Percentiles rank a stretch among this genome's conserved stretches.
These are phyloP conservation scores for Saccostrea cuccullata DNA, from an alignment of 1,140 invertebrate genomes.

Conservation along the genomic window DNA sequence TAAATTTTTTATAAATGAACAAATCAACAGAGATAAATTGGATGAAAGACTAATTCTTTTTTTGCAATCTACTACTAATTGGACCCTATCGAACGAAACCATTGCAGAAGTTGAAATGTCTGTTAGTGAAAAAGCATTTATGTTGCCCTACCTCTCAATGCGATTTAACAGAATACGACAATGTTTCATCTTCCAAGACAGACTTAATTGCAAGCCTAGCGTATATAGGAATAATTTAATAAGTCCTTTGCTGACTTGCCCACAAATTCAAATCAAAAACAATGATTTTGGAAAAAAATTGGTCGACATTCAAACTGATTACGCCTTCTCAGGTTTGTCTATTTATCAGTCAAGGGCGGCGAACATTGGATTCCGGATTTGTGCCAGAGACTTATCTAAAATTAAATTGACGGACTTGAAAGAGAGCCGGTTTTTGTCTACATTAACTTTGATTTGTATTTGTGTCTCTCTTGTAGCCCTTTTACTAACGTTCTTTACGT, in stretches of 20 bases:
- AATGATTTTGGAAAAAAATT: neutral
- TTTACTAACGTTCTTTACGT: slow-evolving; percentile 59
- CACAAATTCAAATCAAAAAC: neutral
- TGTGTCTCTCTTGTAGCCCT: slow-evolving; percentile 61
- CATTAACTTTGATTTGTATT: slow-evolving; percentile 32
- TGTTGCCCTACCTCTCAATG: neutral
- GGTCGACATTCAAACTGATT: neutral
- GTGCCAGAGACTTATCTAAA: neutral
- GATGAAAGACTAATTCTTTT: neutral
- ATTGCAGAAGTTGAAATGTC: neutral
- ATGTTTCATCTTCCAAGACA: neutral
- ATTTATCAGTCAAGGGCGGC: neutral
- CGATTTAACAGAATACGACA: neutral
- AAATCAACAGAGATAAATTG: neutral
- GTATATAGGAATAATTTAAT: neutral
- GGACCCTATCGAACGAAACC: neutral
- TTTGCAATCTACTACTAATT: neutral
- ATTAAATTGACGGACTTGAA: neutral
- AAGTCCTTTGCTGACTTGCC: neutral
- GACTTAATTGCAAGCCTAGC: no score
- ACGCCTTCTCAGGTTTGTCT: neutral
- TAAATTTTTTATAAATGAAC: neutral
- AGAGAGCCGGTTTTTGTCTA: neutral
- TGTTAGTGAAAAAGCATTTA: neutral
- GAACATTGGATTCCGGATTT: neutral